These are phyloP conservation scores for Nomada fabriciana DNA, from an alignment of 2,888 invertebrate genomes.

Conservation along the genomic window DNA sequence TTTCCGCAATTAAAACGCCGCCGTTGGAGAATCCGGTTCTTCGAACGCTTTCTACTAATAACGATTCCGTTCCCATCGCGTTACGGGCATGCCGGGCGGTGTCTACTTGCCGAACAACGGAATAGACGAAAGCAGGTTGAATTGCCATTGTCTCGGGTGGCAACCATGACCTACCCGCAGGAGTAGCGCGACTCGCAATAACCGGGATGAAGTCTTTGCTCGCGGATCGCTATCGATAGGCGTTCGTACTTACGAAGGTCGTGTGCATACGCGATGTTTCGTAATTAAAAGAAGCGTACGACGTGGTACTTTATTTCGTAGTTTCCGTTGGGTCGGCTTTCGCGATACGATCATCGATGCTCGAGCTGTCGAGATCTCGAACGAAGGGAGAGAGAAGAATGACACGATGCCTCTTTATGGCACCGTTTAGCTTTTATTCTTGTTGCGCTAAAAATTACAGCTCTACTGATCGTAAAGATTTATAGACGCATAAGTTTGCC, in stretches of 20 bases:
- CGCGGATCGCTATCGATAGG: conserved; percentile 39
- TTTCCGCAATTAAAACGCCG: conserved; percentile 78
- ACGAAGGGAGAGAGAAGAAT: neutral
- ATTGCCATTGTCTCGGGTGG: conserved; percentile 43
- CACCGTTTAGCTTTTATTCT: conserved; percentile 7
- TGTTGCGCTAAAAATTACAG: neutral
- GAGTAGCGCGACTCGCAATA: conserved; percentile 40
- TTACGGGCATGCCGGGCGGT: conserved; percentile 43
- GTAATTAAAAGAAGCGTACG: conserved; percentile 35
- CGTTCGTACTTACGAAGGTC: conserved; percentile 19
- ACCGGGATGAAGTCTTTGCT: conserved; percentile 30
- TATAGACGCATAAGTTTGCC: neutral
- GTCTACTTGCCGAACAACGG: conserved; percentile 41
- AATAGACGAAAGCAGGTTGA: conserved; percentile 28
- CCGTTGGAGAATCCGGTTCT: conserved; percentile 74
- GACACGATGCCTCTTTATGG: conserved; percentile 8
- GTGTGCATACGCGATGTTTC: conserved; percentile 16
- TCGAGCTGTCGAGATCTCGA: neutral
- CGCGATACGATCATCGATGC: conserved; percentile 7
- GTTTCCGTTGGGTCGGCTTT: conserved; percentile 11
- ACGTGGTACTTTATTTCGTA: conserved; percentile 15
- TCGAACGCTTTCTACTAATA: conserved; percentile 80
- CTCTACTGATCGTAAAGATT: conserved; percentile 3
- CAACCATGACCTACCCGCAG: conserved; percentile 62
- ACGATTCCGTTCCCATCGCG: conserved; percentile 76